Base-by-base conservation (phyloP, 2,113 vertebrate species). In the Agapornis roseicollis region DNA sequence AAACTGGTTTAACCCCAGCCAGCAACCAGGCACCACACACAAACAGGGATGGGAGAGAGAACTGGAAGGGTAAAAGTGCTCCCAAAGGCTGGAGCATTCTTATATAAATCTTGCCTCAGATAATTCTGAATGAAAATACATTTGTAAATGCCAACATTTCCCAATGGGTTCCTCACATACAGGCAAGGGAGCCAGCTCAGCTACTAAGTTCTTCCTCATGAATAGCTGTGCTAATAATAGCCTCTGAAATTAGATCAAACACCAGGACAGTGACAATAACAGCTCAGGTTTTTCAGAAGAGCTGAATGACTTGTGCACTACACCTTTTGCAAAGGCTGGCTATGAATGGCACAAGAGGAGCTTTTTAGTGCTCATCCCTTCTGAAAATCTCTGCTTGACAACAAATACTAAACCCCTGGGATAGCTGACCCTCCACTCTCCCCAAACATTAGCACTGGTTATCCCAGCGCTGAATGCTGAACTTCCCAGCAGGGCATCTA, bases 161-260 rank as follows among this genome's bases (percentile, higher is more conserved):
- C 91, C 95, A 73, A 12, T 68, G 71, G 64, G 42, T 83, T 85
- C 65, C 80, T 28, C 64, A 74, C 5, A 44, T 69, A 44, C 56
- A 86, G 65, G 60, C 90, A 55, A 90, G 46, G 80, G 71, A 95
- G 65, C 42, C 73, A 90, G 80, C 60, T 92, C 93, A 92, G 88
- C 65, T 65, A 35, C 10, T 27, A 63, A 85, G 70, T 74, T 68
- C 69, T 81, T 94, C 76, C 56, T 91, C 7, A 0, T 88, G 94
- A 90, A 83, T 49, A 92, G 77, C 73, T 89, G 46, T 91, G 89
- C 95, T 96, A 94, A 94, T 94, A 94, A 95, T 86, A 95, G 80
- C 72, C 52, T 6, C 88, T 78, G 82, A 88, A 96, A 96, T 93
- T 91, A 88, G 96, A 97, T 96, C 92, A 93, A 92, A 96, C 83